Conservation (phyloP, 2,888 invertebrate species). For the Tillus elongatus region DNA sequence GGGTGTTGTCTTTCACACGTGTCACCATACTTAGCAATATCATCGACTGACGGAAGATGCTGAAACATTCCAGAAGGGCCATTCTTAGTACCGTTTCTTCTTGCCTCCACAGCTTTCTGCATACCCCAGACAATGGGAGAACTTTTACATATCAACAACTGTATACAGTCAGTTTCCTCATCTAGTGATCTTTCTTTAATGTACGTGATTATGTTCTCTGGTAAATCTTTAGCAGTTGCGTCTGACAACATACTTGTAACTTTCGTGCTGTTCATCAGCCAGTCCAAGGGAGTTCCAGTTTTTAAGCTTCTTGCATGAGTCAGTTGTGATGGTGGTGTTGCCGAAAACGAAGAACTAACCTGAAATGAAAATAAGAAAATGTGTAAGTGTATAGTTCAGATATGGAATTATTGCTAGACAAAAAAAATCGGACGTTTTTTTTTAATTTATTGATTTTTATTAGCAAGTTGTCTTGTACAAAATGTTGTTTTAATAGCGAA, state of each 20-base stretch:
- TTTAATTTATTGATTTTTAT: no score
- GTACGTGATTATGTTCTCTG: constrained; percentile 52
- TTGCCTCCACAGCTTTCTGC: constrained; percentile 54
- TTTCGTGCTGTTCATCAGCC: constrained; percentile 56
- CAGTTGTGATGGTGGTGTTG: constrained; percentile 40
- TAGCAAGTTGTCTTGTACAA: no score
- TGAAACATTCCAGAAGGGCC: constrained; percentile 46
- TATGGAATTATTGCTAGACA: no score
- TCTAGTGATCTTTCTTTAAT: constrained; percentile 45
- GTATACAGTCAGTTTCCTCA: constrained; percentile 59
- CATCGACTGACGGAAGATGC: constrained; percentile 52
- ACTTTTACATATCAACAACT: constrained; percentile 66
- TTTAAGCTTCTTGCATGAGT: constrained; percentile 27
- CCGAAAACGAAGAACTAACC: constrained; percentile 52
- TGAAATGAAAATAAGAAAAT: constrained; percentile 38
- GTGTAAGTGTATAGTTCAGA: no score
- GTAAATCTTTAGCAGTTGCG: constrained; percentile 54
- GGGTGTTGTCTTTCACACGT: constrained; percentile 54
- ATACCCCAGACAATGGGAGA: constrained; percentile 68
- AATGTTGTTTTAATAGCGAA: no score
- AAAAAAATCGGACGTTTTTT: no score
- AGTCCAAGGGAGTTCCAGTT: constrained; percentile 46
- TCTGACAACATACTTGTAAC: constrained; percentile 49
- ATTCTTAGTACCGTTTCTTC: constrained; percentile 28
- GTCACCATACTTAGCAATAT: constrained; percentile 52